Base-by-base conservation (phyloP, 2,113 vertebrate species). In the Ursus arctos region DNA sequence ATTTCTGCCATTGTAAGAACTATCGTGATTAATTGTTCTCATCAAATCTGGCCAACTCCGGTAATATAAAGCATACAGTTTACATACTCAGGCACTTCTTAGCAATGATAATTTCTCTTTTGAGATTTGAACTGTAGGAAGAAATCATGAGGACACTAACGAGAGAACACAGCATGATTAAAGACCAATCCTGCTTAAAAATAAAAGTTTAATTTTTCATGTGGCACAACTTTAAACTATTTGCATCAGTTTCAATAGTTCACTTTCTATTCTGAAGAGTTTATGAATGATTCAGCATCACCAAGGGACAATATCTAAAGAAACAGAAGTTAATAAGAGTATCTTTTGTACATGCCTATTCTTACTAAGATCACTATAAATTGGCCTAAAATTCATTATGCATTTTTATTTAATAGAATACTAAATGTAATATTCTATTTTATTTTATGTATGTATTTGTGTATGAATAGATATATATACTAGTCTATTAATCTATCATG, bases 11-110 rank as follows among this genome's bases (percentile, higher is more conserved):
- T 94, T 94, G 28, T 47, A 36, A 65, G 21, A 88, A 59, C 36
- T 57, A 74, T 80, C 67, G 28, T 92, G 95, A 93, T 96, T 93
- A 94, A 95, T 88, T 91, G 36, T 84, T 65, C 55, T 91, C 77
- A 51, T 95, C 88, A 95, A 94, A 92, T 86, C 83, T 86, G 77
- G 63, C 63, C 91, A 94, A 65, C 10, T 89, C 59, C 16, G 28
- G 79, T 88, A 97, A 94, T 76, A 86, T 28, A 95, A 95, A 89
- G 57, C 49, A 69, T 77, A 88, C 7, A 80, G n/a, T 63, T 95
- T 53, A 76, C 4, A 5, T 82, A 53, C 26, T 82, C 36, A 33
- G 10, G 59, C 18, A 76, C 40, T 93, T 96, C 61, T 47, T 43
- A 83, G 36, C n/a, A 77, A 71, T 82, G 65, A 87, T 90, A 82